Evolutionary conservation across 1,140 invertebrate species (phyloP).

Genomic region (Zaprionus vittiger): DNA sequence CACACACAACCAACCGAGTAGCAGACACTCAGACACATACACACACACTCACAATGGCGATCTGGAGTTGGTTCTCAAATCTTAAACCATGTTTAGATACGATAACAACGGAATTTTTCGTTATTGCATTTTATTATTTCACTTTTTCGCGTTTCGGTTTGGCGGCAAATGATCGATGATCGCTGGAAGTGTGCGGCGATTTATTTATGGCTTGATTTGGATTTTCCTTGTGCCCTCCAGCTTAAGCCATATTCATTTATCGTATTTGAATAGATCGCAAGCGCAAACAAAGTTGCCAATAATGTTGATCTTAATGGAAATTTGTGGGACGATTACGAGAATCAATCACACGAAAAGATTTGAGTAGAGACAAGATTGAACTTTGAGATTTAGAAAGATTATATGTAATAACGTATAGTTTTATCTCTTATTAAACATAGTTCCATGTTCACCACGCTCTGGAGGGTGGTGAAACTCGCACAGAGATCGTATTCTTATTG

Average conservation of each 20-base stretch:
- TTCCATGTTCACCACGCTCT: background rate
- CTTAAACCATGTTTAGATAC: conserved; percentile 80
- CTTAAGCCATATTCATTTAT: conserved; percentile 57
- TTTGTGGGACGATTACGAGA: background rate
- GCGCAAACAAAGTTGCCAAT: conserved; percentile 51
- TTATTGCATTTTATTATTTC: conserved; percentile 53
- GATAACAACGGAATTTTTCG: conserved; percentile 77
- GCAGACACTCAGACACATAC: conserved; percentile 29
- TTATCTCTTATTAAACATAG: background rate
- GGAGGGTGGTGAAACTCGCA: conserved; percentile 2
- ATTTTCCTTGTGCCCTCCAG: conserved; percentile 47
- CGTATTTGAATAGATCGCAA: conserved; percentile 60
- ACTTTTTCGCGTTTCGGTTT: conserved; percentile 19
- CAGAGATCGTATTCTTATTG: conserved; percentile 58
- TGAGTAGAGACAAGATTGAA: background rate
- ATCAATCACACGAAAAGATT: conserved; percentile 1
- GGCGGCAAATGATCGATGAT: conserved; percentile 75
- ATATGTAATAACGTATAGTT: background rate
- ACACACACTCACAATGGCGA: conserved; percentile 22
- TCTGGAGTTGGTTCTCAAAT: conserved; percentile 76
- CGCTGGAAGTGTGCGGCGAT: conserved; percentile 79
- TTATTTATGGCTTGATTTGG: conserved; percentile 80
- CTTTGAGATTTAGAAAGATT: background rate
- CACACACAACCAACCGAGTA: conserved; percentile 33
- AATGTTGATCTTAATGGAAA: conserved; percentile 49